Base-by-base conservation (phyloP, 1,140 invertebrate genomes). In the Leptopilina clavipes region DNA sequence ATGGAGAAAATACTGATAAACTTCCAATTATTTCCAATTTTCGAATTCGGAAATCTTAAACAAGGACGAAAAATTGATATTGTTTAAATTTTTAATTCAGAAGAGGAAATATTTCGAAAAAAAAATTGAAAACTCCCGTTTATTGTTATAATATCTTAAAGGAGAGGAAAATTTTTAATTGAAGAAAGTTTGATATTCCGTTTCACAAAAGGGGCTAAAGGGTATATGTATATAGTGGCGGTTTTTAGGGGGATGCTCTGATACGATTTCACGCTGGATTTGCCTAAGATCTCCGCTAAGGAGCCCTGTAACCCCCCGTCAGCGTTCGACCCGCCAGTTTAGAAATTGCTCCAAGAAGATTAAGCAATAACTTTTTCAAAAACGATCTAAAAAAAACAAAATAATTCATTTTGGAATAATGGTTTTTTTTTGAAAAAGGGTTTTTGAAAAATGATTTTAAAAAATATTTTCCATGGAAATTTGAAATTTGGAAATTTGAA, bases 241-340 rank as follows among this genome's bases (percentile, higher is more conserved):
- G 89, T 89, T 90, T 89, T 83, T 83, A 87, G 86, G 85, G 86
- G 86, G 87, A 82, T 85, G 79, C 82, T 81, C 85, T 88, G 90
- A 90, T 90, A 85, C 88, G 90, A 91, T 91, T 90, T 90, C 88
- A 91, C 87, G 90, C 87, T 87, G 90, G 90, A 90, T 91, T 90
- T 91, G 84, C 89, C 85, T 89, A 90, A 91, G 89, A 90, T 90
- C 89, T 90, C 82, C 85, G 85, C 84, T 89, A 90, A 91, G 89
- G 88, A 90, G 88, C 83, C 86, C 88, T 86, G 87, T 87, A 87
- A 86, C 87, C 87, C 82, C 78, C 78, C n/a, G n/a, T 82, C 80
- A 79, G 77, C 82, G 72, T 77, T 77, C 84, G 78, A 25, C 77
- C 78, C 82, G 72, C 76, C 75, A 71, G 59, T 65, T 65, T 65